These are phyloP conservation scores for Drosophila cardini DNA, from an alignment of 1,140 invertebrate species.

Conservation along the genomic window DNA sequence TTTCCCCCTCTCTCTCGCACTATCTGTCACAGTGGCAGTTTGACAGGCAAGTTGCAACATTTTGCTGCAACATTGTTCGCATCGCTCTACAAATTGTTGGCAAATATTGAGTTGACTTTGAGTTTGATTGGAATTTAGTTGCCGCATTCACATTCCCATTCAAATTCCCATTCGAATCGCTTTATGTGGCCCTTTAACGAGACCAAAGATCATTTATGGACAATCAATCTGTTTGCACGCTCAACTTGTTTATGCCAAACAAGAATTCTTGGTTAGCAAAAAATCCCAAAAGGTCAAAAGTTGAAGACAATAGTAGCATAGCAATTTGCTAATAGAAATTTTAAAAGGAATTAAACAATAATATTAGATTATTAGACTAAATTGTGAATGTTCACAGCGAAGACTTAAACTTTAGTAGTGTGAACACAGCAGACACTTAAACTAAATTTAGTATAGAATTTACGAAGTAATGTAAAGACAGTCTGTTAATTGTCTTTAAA, in stretches of 20 bases:
- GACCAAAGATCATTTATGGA: constrained; percentile 3
- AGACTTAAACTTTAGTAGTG: too few relatives aligned
- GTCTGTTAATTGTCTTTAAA: too few relatives aligned
- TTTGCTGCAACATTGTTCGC: constrained; percentile 31
- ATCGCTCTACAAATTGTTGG: constrained; percentile 48
- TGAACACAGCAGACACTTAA: too few relatives aligned
- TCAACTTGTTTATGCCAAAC: not conserved
- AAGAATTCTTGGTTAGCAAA: not conserved
- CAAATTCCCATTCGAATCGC: not conserved
- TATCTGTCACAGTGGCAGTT: not conserved
- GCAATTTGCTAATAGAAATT: too few relatives aligned
- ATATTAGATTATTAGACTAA: too few relatives aligned
- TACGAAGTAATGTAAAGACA: too few relatives aligned
- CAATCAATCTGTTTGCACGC: constrained; percentile 5
- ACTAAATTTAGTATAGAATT: too few relatives aligned
- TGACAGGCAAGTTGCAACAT: constrained; percentile 19
- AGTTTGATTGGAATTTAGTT: constrained; percentile 51
- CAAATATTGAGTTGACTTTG: constrained; percentile 51
- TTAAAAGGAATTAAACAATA: too few relatives aligned
- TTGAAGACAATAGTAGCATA: too few relatives aligned
- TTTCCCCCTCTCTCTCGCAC: not conserved
- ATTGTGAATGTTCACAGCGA: too few relatives aligned
- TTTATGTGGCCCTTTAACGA: not conserved
- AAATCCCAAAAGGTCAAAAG: too few relatives aligned
- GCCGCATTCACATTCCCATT: not conserved